Conservation (phyloP, 2,888 invertebrate genomes). For the Chymomyza amoena region DNA sequence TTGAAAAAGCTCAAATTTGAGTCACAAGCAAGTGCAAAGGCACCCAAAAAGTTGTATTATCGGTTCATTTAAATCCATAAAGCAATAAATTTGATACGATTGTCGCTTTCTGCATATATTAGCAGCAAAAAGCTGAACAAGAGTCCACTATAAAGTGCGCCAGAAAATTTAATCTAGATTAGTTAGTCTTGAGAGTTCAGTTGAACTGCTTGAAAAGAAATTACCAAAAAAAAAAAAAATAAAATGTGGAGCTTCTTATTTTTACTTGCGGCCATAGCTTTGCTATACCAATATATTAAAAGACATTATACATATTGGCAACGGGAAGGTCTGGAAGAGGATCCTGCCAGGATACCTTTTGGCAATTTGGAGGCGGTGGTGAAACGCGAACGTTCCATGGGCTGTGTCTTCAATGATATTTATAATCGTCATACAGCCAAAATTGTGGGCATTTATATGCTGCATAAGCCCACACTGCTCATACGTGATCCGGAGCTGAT, state of each 20-base stretch:
- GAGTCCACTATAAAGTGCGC: background rate
- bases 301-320: conserved; percentile 80
- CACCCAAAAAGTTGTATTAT: too few species aligned
- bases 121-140: background rate
- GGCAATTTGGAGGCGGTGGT: conserved; percentile 82
- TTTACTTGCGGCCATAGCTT: background rate
- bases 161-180: background rate
- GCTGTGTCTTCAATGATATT: conserved; percentile 81
- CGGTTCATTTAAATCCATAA: background rate
- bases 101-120: background rate
- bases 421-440: conserved; percentile 74
- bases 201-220: background rate
- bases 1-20: background rate
- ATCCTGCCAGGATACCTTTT: conserved; percentile 81
- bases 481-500: conserved; percentile 82
- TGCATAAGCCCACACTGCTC: conserved; percentile 80
- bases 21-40: too few species aligned
- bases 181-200: background rate
- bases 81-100: background rate
- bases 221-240: background rate
- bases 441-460: background rate
- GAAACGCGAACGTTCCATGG: conserved; percentile 81
- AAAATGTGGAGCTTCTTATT: background rate
- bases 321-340: conserved; percentile 78
- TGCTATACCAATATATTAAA: background rate